Evolutionary conservation across 2,113 vertebrate species (phyloP).

Genomic region (Gasterosteus aculeatus): DNA sequence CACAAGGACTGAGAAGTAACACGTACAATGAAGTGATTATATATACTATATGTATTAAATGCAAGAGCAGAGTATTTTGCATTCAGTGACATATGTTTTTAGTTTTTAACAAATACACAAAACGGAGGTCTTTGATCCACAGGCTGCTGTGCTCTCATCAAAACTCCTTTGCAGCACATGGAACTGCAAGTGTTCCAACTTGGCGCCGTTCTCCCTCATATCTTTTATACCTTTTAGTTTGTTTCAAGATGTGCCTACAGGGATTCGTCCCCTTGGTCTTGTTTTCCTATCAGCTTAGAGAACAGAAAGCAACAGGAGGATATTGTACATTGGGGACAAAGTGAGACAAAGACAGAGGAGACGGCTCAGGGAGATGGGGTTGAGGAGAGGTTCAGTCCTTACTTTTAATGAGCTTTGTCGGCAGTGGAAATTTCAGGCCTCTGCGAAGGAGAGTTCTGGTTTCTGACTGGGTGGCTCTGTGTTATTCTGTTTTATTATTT

Average conservation of each 20-base stretch:
- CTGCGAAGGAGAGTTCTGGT: background rate
- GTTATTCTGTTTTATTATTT: background rate
- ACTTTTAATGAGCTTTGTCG: constrained; percentile 47
- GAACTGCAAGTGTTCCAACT: constrained; percentile 28
- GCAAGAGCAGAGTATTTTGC: background rate
- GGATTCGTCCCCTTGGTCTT: constrained; percentile 27
- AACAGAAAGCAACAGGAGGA: constrained; percentile 15
- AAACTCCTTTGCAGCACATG: constrained; percentile 32
- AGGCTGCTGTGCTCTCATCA: constrained; percentile 42
- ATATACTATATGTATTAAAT: background rate
- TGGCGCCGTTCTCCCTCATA: background rate
- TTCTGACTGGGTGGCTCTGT: constrained; percentile 16
- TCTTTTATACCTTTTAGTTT: constrained; percentile 34
- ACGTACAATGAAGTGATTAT: background rate
- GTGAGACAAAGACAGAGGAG: constrained; percentile 25
- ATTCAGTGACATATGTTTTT: background rate
- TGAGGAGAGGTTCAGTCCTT: constrained; percentile 7
- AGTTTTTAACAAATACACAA: background rate
- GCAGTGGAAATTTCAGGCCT: constrained; percentile 13
- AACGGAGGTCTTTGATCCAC: constrained; percentile 22
- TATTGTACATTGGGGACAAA: constrained; percentile 14
- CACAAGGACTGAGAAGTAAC: background rate
- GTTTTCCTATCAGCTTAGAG: constrained; percentile 31
- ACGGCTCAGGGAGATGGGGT: constrained; percentile 6
- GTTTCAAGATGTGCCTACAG: constrained; percentile 30